Conservation (phyloP, 1,140 invertebrate genomes). For the Cataglyphis hispanica region DNA sequence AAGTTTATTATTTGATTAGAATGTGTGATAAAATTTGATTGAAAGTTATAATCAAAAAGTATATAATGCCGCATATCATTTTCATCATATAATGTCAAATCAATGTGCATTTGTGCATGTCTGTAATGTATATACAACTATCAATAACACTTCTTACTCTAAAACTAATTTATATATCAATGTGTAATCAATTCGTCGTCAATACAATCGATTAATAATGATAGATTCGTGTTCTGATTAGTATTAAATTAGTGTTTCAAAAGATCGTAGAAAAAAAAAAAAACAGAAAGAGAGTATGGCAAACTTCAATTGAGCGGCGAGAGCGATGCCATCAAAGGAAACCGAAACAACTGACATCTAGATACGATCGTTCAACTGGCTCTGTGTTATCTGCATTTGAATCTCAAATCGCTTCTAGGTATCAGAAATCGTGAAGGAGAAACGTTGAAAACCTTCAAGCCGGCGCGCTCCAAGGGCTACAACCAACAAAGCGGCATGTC, state of each 20-base stretch:
- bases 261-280: neutral
- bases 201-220: neutral
- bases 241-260: neutral
- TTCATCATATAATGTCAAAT: neutral
- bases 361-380: conserved; percentile 56
- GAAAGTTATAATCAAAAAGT: neutral
- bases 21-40: neutral
- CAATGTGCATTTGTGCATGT: neutral
- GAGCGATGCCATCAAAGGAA: conserved; percentile 55
- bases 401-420: conserved; percentile 64
- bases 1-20: neutral
- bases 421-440: conserved; percentile 38
- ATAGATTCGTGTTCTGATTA: neutral
- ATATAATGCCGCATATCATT: neutral
- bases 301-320: conserved; percentile 56
- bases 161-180: neutral
- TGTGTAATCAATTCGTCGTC: conserved; percentile 14
- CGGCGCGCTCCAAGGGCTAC: conserved; percentile 16
- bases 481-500: conserved; percentile 38
- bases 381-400: conserved; percentile 63
- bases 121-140: neutral
- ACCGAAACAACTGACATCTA: conserved; percentile 54
- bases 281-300: conserved; percentile 4
- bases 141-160: neutral
- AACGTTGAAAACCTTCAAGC: conserved; percentile 43